These are phyloP conservation scores for Brachycybe producta DNA, from an alignment of 2,888 invertebrate species.

Conservation along the genomic window DNA sequence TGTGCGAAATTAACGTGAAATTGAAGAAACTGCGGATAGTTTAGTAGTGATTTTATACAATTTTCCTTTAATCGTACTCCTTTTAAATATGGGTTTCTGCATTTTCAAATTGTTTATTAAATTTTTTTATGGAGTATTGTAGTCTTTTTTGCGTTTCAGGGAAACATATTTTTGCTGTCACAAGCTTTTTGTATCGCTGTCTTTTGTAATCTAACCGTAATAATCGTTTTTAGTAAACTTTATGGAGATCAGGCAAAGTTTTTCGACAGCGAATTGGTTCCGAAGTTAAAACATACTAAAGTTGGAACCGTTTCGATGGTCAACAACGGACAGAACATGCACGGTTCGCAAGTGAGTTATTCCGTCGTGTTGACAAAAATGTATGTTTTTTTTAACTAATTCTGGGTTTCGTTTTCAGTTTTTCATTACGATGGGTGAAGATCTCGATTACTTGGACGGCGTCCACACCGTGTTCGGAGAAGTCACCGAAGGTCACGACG, in stretches of 20 bases:
- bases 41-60: too few relatives aligned
- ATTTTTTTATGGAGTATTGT: too few relatives aligned
- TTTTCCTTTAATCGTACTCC: too few relatives aligned
- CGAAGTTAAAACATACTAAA: conserved; percentile 77
- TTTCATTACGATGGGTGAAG: conserved; percentile 78
- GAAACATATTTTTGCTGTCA: too few relatives aligned
- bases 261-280: conserved; percentile 80
- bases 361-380: background rate
- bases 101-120: too few relatives aligned
- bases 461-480: conserved; percentile 92
- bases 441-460: conserved; percentile 76
- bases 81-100: too few relatives aligned
- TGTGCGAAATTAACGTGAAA: too few relatives aligned
- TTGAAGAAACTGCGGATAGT: too few relatives aligned
- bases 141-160: too few relatives aligned
- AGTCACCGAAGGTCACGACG: conserved; percentile 80
- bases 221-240: conserved; percentile 50
- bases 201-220: too few relatives aligned
- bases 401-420: conserved; percentile 51
- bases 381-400: background rate
- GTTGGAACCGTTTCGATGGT: conserved; percentile 87
- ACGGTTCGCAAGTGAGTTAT: conserved; percentile 34
- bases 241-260: conserved; percentile 74
- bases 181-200: too few relatives aligned
- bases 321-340: conserved; percentile 76